Evolutionary conservation across 1,140 invertebrate species (phyloP), one percentile per base, ranked within the genome.

Genomic region (Aphelenchoides besseyi): DNA sequence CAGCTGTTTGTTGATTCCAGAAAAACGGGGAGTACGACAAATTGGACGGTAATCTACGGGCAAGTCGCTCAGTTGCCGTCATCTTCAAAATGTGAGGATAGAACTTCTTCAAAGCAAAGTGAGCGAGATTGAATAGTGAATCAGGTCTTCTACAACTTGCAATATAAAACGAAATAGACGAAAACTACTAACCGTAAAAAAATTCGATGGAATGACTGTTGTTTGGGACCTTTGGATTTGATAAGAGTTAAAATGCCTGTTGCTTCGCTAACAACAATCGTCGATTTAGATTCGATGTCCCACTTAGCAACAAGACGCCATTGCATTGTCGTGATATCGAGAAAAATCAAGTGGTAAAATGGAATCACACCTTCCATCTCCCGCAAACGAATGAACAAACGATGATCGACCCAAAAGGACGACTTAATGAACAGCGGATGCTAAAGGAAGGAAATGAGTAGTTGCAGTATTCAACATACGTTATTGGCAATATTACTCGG

Each of bases 111-210:
- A 59, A 5, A 33, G 26, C 26, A 33, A 59, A 33, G 5, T 29
- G 32, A 8, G 26, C 26, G 5, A 59, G 18, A 23, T 59, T 59
- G 5, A 8, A 8, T 8, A 59, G 55, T 33, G 55, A 18, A 8
- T 59, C 55, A 28, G 55, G 55, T 23, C 5, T 8, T 59, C 55
- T 59, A 33, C 5, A 59, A 59, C n/a, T n/a, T n/a, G n/a, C n/a
- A n/a, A n/a, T n/a, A n/a, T n/a, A 59, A 8, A 59, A 33, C 26
- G 55, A 59, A 18, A 59, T 33, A 23, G 5, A 8, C 18, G 55
- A 59, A 5, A 23, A 23, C 26, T 59, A 48, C 41, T 12, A 48
- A 48, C 41, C 41, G 12, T 23, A 48, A 48, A 12, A 23, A 23
- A 48, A 48, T 48, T 23, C 41, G 41, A 48, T 48, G 41, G 41